Base-by-base conservation (phyloP, 2,888 invertebrate genomes). In the Drosophila testacea region DNA sequence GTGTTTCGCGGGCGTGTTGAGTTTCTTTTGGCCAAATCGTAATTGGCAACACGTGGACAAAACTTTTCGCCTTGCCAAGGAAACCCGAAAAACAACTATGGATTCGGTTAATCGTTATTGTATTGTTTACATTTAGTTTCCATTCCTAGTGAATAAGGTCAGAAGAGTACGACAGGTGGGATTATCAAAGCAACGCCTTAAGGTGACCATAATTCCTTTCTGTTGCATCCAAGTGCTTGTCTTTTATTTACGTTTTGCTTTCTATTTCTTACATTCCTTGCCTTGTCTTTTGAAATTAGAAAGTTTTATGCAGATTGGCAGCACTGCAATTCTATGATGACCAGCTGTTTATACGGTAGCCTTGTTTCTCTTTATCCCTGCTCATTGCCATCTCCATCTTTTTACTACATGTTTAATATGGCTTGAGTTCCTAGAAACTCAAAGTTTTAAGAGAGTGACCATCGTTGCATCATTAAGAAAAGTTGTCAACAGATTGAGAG, bases 21-120 rank as follows among this genome's bases (percentile, higher is more conserved):
- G 64, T 77, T 79, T 61, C 83, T 71, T 66, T 57, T 76, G 64
- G 70, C 51, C 34, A 69, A 69, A 60, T 41, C 44, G 47, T 75
- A 79, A 77, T 77, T 74, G 79, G 39, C 44, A 60, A 65, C 82
- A 65, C 67, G 71, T 66, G 65, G 47, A 55, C 28, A 73, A 52
- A 22, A 22, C 22, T 22, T 22, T 22, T 22, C 48, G 63, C 67
- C 47, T 56, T 36, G 32, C 13, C 13, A 36, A 39, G 46, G 38
- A 46, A 54, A n/a, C 34, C 38, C 30, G 9, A 11, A 34, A 10
- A 9, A 10, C 10, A 42, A 22, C 16, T 46, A 36, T 6, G 22
- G 0, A 16, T 44, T 32, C 10, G 36, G 36, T 36, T 46, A 44
- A 61, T 44, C 38, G 61, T 13, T 30, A 38, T 39, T 6, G 27